These are phyloP conservation scores for Muschampia staudingeri DNA, from an alignment of 2,888 invertebrate genomes.

Conservation along the genomic window DNA sequence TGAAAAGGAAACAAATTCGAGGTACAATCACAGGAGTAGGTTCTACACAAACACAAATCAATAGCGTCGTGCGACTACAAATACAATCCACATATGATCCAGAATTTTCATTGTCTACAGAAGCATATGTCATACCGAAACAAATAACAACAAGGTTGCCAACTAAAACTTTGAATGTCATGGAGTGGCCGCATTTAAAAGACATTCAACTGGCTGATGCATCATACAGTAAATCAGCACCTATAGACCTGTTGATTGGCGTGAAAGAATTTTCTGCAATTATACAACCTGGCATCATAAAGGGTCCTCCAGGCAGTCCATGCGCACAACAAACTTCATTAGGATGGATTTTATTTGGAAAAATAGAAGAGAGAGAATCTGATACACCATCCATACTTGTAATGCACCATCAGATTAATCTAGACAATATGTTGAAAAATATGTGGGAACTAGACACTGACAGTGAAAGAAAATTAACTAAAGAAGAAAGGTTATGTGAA, in stretches of 20 bases:
- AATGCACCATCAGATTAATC: background rate
- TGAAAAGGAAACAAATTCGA: constrained; percentile 10
- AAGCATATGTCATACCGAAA: background rate
- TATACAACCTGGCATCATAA: background rate
- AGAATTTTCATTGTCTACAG: background rate
- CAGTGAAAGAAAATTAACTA: background rate
- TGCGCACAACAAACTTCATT: constrained; percentile 30
- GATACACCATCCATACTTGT: background rate
- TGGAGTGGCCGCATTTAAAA: background rate
- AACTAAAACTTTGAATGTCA: background rate
- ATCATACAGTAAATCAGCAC: background rate
- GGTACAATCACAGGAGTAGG: constrained; percentile 11
- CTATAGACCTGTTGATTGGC: background rate
- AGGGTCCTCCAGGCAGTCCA: constrained; percentile 13
- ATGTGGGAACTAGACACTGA: background rate
- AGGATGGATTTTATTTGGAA: constrained; percentile 46
- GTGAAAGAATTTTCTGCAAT: constrained; percentile 52
- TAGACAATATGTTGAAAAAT: background rate
- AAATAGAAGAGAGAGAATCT: background rate
- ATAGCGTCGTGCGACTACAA: constrained; percentile 64
- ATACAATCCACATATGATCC: background rate
- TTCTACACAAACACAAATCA: constrained; percentile 53
- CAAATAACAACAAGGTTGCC: background rate
- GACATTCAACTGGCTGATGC: background rate
- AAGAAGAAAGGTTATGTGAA: background rate